Evolutionary conservation across 92 coral and sea anemone species (phyloP).

Genomic region (Phenganax marumi): DNA sequence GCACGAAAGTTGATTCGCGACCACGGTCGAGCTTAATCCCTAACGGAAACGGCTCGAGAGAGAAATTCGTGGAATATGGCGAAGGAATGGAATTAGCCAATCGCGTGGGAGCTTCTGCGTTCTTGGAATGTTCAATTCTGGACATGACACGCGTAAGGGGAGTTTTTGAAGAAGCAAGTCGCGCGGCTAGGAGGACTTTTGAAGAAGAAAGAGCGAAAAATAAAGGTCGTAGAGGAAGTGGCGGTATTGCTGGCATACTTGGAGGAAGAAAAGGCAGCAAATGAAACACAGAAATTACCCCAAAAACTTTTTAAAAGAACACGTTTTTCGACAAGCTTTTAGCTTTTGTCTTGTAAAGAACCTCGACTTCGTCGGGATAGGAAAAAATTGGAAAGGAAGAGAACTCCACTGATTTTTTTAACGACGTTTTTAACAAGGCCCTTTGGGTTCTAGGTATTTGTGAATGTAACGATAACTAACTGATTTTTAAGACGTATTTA

Average conservation of each 20-base stretch:
- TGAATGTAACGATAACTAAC: too few species aligned
- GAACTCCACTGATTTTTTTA: too few species aligned
- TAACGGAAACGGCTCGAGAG: not conserved
- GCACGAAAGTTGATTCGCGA: constrained; percentile 24
- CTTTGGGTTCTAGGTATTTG: too few species aligned
- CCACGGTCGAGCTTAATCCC: constrained; percentile 21
- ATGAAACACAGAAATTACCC: not conserved
- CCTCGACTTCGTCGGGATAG: too few species aligned
- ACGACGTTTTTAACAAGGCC: too few species aligned
- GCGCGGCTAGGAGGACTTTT: not conserved
- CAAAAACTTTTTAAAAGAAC: not conserved
- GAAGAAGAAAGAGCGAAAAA: constrained; percentile 12
- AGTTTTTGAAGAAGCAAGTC: constrained; percentile 25
- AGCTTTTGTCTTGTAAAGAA: too few species aligned
- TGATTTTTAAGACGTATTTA: too few species aligned
- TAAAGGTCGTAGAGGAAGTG: not conserved
- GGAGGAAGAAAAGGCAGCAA: not conserved
- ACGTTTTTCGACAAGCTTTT: too few species aligned
- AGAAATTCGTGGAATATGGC: constrained; percentile 11
- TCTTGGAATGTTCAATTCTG: constrained; percentile 32
- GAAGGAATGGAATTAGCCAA: constrained; percentile 33
- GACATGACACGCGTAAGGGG: not conserved
- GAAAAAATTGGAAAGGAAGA: too few species aligned
- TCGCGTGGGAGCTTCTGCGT: not conserved
- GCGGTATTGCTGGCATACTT: constrained; percentile 2